Conservation (phyloP, 37 sponge, comb jelly and placozoan genomes). For the Dysidea cf. avara region DNA sequence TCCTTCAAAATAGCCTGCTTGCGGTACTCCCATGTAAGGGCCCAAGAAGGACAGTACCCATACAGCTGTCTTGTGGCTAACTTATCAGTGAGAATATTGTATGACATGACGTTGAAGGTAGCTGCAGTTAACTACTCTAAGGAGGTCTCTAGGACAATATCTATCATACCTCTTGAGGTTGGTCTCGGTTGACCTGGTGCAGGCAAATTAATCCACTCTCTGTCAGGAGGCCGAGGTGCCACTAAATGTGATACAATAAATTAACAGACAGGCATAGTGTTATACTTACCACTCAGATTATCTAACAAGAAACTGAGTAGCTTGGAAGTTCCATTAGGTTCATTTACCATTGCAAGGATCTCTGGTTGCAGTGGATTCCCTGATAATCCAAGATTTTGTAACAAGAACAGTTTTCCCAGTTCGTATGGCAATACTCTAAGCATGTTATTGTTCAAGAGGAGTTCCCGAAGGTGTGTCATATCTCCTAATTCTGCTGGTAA, state of each 20-base stretch:
- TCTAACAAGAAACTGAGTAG: constrained; percentile 86
- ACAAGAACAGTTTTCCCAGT: constrained; percentile 87
- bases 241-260: constrained; percentile 7
- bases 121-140: constrained; percentile 27
- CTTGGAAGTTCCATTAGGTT: constrained; percentile 82
- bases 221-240: constrained; percentile 60
- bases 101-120: constrained; percentile 82
- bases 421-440: constrained; percentile 88
- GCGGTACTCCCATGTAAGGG: constrained; percentile 91
- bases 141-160: constrained; percentile 1
- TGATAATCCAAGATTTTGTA: constrained; percentile 52
- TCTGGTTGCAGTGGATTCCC: constrained; percentile 88
- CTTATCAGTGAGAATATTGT: constrained; percentile 91
- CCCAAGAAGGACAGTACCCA: constrained; percentile 96
- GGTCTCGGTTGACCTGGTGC: constrained; percentile 29
- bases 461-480: constrained; percentile 89
- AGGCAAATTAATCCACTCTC: constrained; percentile 67
- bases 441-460: constrained; percentile 84
- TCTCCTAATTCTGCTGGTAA: constrained; percentile 94
- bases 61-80: constrained; percentile 87
- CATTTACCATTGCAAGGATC: constrained; percentile 58
- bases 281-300: constrained; percentile 66
- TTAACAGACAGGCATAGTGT: not conserved
- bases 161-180: constrained; percentile 21
- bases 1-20: constrained; percentile 79